These are phyloP conservation scores for Drosophila santomea DNA, from an alignment of 1,140 invertebrate genomes.

Conservation along the genomic window DNA sequence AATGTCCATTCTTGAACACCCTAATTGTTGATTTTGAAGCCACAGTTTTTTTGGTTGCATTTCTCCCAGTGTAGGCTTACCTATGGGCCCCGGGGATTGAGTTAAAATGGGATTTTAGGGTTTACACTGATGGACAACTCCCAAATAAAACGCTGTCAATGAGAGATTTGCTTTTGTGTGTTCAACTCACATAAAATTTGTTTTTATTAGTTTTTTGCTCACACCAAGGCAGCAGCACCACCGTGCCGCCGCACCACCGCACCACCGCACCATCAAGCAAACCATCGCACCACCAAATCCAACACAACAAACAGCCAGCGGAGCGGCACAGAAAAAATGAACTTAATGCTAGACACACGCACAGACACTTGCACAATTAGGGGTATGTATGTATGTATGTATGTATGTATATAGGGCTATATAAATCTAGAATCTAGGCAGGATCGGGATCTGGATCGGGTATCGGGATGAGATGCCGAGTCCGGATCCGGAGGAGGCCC, in stretches of 20 bases:
- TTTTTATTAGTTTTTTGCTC: slow-evolving; percentile 66
- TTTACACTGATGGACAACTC: slow-evolving; percentile 1
- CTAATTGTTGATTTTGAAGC: too few relatives aligned
- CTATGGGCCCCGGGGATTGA: not conserved
- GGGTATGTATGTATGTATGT: not conserved
- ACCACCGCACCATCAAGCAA: too few relatives aligned
- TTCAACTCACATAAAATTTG: slow-evolving; percentile 77
- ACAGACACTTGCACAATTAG: slow-evolving; percentile 19
- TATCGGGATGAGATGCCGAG: too few relatives aligned
- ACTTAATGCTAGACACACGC: slow-evolving; percentile 59
- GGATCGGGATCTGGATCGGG: slow-evolving; percentile 1
- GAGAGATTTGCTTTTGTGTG: slow-evolving; percentile 42
- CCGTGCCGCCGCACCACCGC: too few relatives aligned
- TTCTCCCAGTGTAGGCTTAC: not conserved
- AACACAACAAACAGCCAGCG: slow-evolving; percentile 35
- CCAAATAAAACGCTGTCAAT: slow-evolving; percentile 19
- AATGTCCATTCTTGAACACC: too few relatives aligned
- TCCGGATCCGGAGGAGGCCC: slow-evolving; percentile 1
- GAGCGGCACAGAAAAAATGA: slow-evolving; percentile 55
- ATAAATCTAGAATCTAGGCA: not conserved
- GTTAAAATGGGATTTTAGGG: slow-evolving; percentile 4
- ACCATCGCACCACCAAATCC: not conserved
- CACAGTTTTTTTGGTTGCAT: not conserved
- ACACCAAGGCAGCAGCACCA: slow-evolving; percentile 23
- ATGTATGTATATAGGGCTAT: not conserved